Evolutionary conservation across 1,140 invertebrate species (phyloP), one percentile per base, ranked within the genome.

Genomic region (Drosophila nebulosa): DNA sequence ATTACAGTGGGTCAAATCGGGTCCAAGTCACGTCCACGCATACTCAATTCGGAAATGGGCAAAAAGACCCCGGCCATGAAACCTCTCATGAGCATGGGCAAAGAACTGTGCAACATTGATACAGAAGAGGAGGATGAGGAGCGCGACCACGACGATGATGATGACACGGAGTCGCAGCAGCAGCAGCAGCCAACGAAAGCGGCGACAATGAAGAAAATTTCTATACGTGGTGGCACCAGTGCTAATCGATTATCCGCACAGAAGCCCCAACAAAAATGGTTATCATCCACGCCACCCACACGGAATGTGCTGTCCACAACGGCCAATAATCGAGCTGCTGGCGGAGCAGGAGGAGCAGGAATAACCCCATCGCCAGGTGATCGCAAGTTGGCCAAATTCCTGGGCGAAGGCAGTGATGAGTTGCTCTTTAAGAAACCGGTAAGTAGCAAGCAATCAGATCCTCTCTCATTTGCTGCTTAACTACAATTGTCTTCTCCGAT

Each of bases 41-140:
- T 91, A 59, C 74, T 91, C 9, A 91, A 91, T 53, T 57, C 89
- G 2, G 75, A 90, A 10, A 83, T 91, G 58, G 83, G 83, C 32
- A 90, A 81, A 16, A 90, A 86, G 64, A 77, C 79, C 6, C 72
- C 72, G 39, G 65, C 86, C 0, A 78, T 91, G 63, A 88, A 89
- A 58, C 81, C 90, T 4, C 36, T 90, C 2, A 90, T 90, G 58
- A 90, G 78, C 69, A 77, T 90, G 79, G 78, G 79, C 61, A 78
- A 90, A 36, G 86, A 90, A 58, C 56, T 79, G 21, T 86, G 78
- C 18, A 75, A 73, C 16, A 64, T 76, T 1, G 78, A 78, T 27
- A 75, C 68, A 9, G 84, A 89, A 36, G 88, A 78, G 21, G 88
- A 78, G 21, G 67, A 71, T 4, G 64, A 75, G 9, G 69, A 72